Evolutionary conservation across 2,797 vertebrate species (phyloP).

Genomic region (Hirundo rustica): DNA sequence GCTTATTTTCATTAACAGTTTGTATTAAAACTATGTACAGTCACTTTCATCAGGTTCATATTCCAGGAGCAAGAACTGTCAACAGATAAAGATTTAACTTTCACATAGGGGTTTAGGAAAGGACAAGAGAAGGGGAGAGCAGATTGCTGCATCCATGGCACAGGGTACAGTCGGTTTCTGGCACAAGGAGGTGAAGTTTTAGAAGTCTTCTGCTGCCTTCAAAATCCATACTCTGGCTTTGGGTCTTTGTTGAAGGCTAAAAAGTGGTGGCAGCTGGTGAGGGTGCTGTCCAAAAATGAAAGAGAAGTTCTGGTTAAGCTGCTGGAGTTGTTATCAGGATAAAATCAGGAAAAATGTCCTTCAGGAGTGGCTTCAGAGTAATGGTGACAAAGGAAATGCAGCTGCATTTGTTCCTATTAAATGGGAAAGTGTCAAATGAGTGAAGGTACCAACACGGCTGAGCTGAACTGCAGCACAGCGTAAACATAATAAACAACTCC

Average conservation of each 20-base stretch:
- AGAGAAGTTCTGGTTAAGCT: background rate
- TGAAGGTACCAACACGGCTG: background rate
- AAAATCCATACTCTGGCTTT: background rate
- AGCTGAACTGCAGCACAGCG: background rate
- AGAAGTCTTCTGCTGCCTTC: background rate
- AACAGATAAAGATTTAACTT: background rate
- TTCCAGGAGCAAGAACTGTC: background rate
- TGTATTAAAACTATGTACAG: constrained; percentile 50
- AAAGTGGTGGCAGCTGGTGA: background rate
- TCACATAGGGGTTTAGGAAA: background rate
- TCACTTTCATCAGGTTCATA: constrained; percentile 14
- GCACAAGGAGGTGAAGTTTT: background rate
- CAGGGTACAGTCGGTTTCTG: rapidly evolving
- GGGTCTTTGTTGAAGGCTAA: background rate
- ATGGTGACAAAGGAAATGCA: background rate
- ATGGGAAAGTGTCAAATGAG: background rate
- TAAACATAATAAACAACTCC: background rate
- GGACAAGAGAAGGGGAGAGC: background rate
- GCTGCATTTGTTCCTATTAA: background rate
- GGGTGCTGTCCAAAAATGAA: background rate
- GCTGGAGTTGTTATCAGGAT: background rate
- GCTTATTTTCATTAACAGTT: constrained; percentile 93
- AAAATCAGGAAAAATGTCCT: background rate
- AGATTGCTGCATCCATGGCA: background rate
- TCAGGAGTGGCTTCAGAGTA: background rate